Conservation (phyloP, 2,797 vertebrate genomes). For the Sebastes vulpes region DNA sequence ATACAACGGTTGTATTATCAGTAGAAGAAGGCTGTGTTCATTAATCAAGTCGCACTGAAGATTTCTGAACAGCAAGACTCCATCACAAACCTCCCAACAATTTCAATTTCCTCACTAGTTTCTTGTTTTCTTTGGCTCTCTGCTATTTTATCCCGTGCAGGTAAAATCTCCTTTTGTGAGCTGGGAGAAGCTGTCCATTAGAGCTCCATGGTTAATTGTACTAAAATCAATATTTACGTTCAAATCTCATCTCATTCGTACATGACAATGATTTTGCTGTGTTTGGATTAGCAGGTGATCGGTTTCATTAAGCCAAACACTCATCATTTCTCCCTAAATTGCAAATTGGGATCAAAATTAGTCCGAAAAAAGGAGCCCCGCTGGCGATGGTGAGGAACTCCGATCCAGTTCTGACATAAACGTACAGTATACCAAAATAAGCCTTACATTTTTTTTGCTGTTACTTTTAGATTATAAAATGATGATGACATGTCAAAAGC, state of each 20-base stretch:
- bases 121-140: background rate
- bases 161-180: background rate
- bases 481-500: background rate
- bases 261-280: conserved; percentile 11
- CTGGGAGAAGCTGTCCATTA: conserved; percentile 16
- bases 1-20: background rate
- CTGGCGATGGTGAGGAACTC: background rate
- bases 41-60: background rate
- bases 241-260: conserved; percentile 13
- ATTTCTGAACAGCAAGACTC: background rate
- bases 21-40: background rate
- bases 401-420: background rate
- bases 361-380: background rate
- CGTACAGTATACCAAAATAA: background rate
- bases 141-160: background rate
- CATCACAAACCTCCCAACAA: background rate
- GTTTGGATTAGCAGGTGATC: conserved; percentile 32
- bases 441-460: background rate
- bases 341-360: conserved; percentile 11
- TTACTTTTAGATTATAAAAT: background rate
- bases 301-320: conserved; percentile 1
- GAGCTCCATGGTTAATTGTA: conserved; percentile 22
- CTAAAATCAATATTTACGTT: conserved; percentile 43
- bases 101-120: background rate
- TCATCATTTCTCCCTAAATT: conserved; percentile 20